Evolutionary conservation across 2,888 invertebrate genomes (phyloP).

Genomic region (Cheilosia vernalis): DNA sequence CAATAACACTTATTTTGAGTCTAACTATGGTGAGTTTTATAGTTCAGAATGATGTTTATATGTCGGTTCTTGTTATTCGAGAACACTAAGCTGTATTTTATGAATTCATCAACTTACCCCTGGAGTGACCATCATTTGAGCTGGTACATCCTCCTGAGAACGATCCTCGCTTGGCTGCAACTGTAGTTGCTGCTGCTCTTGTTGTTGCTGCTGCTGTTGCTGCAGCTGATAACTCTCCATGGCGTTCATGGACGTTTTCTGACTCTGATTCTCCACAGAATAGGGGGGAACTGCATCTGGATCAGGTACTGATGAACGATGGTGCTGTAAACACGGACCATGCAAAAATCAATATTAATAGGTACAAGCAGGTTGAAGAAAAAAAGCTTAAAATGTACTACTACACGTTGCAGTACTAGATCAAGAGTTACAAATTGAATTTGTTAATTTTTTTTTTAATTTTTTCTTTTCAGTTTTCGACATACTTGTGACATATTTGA

Average conservation of each 20-base stretch:
- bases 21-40: slow-evolving; percentile 72
- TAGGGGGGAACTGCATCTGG: slow-evolving; percentile 83
- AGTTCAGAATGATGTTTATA: slow-evolving; percentile 54
- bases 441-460: slow-evolving; percentile 11
- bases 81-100: slow-evolving; percentile 33
- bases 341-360: slow-evolving; percentile 18
- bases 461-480: slow-evolving; percentile 64
- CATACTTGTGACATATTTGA: slow-evolving; percentile 82
- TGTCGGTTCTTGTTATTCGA: slow-evolving; percentile 30
- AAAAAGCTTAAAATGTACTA: background rate
- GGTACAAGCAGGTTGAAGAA: background rate
- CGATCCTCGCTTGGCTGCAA: slow-evolving; percentile 56
- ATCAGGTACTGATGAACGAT: slow-evolving; percentile 81
- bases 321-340: slow-evolving; percentile 76
- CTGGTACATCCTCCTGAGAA: slow-evolving; percentile 76
- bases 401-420: slow-evolving; percentile 21
- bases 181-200: slow-evolving; percentile 76
- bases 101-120: slow-evolving; percentile 80
- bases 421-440: slow-evolving; percentile 11
- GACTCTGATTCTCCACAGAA: slow-evolving; percentile 80
- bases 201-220: slow-evolving; percentile 79
- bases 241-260: slow-evolving; percentile 83
- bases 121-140: slow-evolving; percentile 84
- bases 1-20: slow-evolving; percentile 68
- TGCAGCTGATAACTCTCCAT: slow-evolving; percentile 82